Conservation (phyloP, 2,797 vertebrate species). For the Cebuella pygmaea region DNA sequence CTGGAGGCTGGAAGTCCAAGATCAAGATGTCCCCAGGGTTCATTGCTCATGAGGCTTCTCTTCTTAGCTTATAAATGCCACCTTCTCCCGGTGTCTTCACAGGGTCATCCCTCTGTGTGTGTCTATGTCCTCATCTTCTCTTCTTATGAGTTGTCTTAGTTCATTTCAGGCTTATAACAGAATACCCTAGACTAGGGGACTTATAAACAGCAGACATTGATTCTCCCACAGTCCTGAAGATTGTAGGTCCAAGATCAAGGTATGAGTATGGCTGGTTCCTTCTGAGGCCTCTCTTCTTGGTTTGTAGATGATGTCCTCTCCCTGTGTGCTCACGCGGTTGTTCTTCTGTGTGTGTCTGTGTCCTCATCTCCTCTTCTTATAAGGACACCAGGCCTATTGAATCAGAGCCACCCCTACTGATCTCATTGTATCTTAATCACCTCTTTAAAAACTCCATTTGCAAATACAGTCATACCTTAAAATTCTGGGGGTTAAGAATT, state of each 20-base stretch:
- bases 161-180: neutral
- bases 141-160: neutral
- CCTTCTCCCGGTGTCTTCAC: neutral
- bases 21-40: fast-evolving
- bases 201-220: neutral
- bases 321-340: fast-evolving
- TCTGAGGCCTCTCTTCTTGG: neutral
- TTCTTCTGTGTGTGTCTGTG: neutral
- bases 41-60: neutral
- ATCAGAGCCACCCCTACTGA: neutral
- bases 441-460: neutral
- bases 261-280: fast-evolving
- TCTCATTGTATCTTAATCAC: neutral
- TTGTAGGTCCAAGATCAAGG: neutral
- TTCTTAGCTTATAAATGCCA: fast-evolving
- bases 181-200: fast-evolving
- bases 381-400: too few species aligned
- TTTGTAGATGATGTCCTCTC: fast-evolving
- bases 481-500: neutral
- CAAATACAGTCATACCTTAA: neutral
- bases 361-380: neutral
- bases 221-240: fast-evolving
- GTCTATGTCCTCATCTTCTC: neutral
- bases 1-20: neutral
- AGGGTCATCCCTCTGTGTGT: fast-evolving